phyloP scores from a whole-genome alignment of 2,113 vertebrate species.

The Lynx canadensis region DNA sequence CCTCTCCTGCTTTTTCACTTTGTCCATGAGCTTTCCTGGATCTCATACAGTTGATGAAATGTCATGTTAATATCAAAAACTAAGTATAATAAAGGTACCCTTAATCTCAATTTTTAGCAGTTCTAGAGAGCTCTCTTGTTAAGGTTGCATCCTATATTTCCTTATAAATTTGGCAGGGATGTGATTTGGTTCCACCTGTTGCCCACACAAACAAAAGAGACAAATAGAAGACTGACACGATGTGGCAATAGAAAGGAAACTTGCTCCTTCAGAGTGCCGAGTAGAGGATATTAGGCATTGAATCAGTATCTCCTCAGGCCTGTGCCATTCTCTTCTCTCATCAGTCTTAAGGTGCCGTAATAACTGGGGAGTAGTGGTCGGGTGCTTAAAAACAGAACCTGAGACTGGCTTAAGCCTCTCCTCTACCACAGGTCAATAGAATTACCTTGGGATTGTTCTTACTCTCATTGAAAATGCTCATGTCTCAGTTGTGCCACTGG shows the following conservation, averaged over 20 bases:
- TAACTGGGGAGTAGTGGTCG: background rate
- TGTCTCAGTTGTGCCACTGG: background rate
- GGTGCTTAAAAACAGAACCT: background rate
- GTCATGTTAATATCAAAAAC: background rate
- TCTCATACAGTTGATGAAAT: background rate
- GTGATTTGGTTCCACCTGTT: background rate
- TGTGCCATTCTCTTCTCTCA: background rate
- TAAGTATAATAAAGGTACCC: background rate
- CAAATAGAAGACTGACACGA: constrained; percentile 28
- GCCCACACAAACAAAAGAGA: background rate
- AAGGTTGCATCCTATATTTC: background rate
- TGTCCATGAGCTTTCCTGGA: background rate
- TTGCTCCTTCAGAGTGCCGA: constrained; percentile 55
- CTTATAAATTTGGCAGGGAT: background rate
- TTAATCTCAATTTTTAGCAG: background rate
- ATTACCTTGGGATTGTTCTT: background rate
- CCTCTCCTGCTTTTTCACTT: background rate
- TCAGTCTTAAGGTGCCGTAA: constrained; percentile 15
- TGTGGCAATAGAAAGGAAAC: constrained; percentile 39
- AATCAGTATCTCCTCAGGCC: background rate
- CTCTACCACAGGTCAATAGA: background rate
- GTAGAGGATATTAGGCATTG: background rate
- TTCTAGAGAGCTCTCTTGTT: background rate
- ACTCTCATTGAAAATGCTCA: background rate
- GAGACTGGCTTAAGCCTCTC: background rate